Percentiles rank a stretch among this genome's conserved stretches.
These are phyloP conservation scores for Odontomachus brunneus DNA, from an alignment of 1,140 invertebrate species.

Conservation along the genomic window DNA sequence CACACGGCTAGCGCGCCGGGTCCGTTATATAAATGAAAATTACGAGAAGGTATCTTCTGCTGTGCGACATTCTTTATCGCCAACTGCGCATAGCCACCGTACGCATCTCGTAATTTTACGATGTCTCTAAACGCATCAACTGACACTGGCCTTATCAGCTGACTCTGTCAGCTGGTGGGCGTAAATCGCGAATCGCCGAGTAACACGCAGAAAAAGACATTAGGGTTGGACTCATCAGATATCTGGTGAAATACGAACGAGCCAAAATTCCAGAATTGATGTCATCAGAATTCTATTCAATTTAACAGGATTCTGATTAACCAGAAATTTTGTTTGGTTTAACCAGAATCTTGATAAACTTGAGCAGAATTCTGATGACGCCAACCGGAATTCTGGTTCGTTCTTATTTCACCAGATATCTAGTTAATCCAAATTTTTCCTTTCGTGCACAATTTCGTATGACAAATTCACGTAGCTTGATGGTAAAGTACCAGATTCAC, in stretches of 20 bases:
- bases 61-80: conserved; percentile 32
- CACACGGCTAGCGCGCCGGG: neutral
- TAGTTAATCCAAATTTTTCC: too few relatives aligned
- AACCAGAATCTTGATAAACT: too few relatives aligned
- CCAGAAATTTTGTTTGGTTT: too few relatives aligned
- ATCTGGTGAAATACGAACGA: too few relatives aligned
- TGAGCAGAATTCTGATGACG: too few relatives aligned
- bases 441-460: too few relatives aligned
- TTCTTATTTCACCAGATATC: too few relatives aligned
- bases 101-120: conserved; percentile 23
- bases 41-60: conserved; percentile 12
- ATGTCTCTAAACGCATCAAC: neutral
- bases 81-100: neutral
- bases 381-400: too few relatives aligned
- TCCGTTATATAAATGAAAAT: conserved; percentile 55
- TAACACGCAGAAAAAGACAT: too few relatives aligned
- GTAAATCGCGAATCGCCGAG: conserved; percentile 51
- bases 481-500: neutral
- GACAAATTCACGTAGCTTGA: conserved; percentile 10
- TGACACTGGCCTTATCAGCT: neutral
- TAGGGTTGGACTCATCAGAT: neutral
- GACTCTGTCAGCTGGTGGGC: conserved; percentile 53
- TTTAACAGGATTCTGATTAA: too few relatives aligned
- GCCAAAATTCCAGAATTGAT: too few relatives aligned
- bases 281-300: too few relatives aligned